phyloP scores from a whole-genome alignment of 2,113 vertebrate genomes.

The Crotophaga sulcirostris region DNA sequence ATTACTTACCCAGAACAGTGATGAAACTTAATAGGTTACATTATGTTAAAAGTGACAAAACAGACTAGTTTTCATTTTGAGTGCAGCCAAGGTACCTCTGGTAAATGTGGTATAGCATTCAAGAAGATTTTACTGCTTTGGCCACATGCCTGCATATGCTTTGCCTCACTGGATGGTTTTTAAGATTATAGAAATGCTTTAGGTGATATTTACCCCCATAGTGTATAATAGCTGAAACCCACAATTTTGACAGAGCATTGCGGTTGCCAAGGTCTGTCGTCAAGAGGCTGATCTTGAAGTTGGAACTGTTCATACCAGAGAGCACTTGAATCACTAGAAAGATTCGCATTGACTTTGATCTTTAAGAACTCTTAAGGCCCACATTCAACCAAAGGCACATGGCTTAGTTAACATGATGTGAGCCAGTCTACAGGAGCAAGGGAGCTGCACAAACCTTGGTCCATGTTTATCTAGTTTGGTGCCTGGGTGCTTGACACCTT shows the following conservation, averaged over 20 bases:
- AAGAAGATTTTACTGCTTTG: slow-evolving; percentile 28
- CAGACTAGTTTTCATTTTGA: slow-evolving; percentile 14
- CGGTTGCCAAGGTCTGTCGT: background rate
- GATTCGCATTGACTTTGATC: background rate
- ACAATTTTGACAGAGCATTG: background rate
- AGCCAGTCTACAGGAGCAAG: background rate
- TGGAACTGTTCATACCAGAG: background rate
- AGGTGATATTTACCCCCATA: background rate
- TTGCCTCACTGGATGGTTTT: background rate
- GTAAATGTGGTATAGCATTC: background rate
- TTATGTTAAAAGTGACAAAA: slow-evolving; percentile 40
- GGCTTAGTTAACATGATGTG: background rate
- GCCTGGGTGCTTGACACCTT: background rate
- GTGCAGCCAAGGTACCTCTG: background rate
- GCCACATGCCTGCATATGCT: background rate
- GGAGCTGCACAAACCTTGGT: background rate
- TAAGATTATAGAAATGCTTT: background rate
- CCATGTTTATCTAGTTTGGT: background rate
- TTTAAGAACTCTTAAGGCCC: background rate
- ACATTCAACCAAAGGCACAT: background rate
- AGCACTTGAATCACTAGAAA: background rate
- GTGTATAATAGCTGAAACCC: background rate
- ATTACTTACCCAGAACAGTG: slow-evolving; percentile 37
- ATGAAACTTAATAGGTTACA: slow-evolving; percentile 56
- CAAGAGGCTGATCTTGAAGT: background rate